A percentile compares a stretch with the other conserved stretches of the same genome.
Evolutionary conservation across 2,888 invertebrate species (phyloP).

Genomic region (Agrochola litura): DNA sequence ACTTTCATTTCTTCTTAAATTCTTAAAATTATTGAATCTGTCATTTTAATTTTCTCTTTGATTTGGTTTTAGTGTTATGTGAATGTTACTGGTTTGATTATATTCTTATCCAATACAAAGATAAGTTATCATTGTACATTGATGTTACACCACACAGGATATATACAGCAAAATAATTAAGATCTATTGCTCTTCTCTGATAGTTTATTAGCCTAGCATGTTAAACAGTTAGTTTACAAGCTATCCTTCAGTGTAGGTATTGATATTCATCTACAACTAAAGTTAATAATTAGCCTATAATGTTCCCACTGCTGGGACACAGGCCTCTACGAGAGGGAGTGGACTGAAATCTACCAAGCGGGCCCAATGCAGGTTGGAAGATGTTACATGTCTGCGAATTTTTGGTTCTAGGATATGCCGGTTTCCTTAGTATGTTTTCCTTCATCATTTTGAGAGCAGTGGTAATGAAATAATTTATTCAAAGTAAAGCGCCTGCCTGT

Average conservation of each 20-base stretch:
- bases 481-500: no score
- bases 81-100: neutral
- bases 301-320: no score
- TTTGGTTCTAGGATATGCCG: no score
- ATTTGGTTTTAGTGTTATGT: slow-evolving; percentile 1
- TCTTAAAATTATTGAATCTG: neutral
- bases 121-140: slow-evolving; percentile 4
- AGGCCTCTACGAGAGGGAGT: no score
- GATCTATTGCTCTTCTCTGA: neutral
- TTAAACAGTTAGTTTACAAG: neutral
- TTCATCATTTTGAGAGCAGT: no score
- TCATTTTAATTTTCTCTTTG: neutral
- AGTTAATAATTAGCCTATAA: no score
- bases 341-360: no score
- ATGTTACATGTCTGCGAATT: no score
- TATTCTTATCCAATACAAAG: neutral
- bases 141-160: neutral
- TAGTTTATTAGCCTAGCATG: neutral
- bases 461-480: no score
- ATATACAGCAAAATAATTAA: neutral
- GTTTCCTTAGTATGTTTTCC: no score
- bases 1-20: slow-evolving; percentile 15
- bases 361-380: no score
- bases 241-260: neutral
- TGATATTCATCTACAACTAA: neutral